Evolutionary conservation across 2,888 invertebrate genomes (phyloP).

Genomic region (Synergus gifuensis): DNA sequence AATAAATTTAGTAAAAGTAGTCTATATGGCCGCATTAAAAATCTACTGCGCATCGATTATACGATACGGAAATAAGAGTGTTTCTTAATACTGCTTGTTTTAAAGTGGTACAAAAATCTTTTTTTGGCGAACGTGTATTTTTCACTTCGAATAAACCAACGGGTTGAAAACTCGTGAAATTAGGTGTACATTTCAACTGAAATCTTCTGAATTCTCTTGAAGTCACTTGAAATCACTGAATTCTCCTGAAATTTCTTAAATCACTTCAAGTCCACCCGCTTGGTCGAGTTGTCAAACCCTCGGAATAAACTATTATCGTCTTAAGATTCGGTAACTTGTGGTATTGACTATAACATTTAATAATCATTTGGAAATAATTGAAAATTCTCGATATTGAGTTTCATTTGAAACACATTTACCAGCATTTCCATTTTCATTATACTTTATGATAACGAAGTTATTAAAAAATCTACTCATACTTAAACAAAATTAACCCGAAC

Average conservation of each 20-base stretch:
- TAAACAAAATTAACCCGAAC: neutral
- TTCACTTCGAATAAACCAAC: neutral
- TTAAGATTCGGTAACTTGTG: neutral
- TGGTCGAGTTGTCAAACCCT: no score
- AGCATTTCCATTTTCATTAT: neutral
- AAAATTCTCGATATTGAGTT: neutral
- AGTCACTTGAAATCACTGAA: no score
- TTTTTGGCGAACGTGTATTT: conserved; percentile 8
- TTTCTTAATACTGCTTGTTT: conserved; percentile 35
- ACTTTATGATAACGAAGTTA: neutral
- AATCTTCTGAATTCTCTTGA: no score
- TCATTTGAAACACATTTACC: neutral
- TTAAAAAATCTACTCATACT: neutral
- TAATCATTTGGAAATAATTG: conserved; percentile 3
- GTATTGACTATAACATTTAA: neutral
- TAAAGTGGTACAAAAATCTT: conserved; percentile 28
- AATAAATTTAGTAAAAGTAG: conserved; percentile 7
- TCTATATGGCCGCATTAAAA: neutral
- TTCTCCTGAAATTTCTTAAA: no score
- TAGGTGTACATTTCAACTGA: no score
- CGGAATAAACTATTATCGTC: neutral
- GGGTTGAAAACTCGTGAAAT: neutral
- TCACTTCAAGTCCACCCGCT: neutral
- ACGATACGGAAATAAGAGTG: conserved; percentile 10
- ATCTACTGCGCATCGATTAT: conserved; percentile 15